These are phyloP conservation scores for Lateolabrax maculatus DNA, from an alignment of 2,797 vertebrate species.

Conservation along the genomic window DNA sequence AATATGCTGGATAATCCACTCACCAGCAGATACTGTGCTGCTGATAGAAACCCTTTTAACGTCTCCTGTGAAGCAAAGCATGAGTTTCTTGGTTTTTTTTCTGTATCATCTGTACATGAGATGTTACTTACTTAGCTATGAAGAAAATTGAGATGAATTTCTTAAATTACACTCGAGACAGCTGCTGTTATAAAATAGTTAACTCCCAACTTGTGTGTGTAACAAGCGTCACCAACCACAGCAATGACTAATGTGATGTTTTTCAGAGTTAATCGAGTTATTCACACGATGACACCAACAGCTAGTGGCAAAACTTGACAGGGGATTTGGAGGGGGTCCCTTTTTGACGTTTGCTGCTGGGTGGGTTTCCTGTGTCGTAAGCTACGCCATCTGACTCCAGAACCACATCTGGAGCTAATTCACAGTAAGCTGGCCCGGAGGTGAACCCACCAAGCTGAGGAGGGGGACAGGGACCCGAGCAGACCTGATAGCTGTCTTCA, in stretches of 20 bases:
- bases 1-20: conserved; percentile 14
- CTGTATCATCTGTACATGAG: neutral
- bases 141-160: neutral
- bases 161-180: neutral
- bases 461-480: neutral
- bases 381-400: conserved; percentile 36
- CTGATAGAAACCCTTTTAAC: neutral
- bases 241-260: conserved; percentile 29
- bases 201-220: conserved; percentile 5
- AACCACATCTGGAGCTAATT: conserved; percentile 80
- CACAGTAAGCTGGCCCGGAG: conserved; percentile 64
- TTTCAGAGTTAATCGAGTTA: conserved; percentile 24
- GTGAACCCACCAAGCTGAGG: conserved; percentile 58
- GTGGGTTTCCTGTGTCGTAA: conserved; percentile 45
- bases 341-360: conserved; percentile 56
- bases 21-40: neutral
- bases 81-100: neutral
- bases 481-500: conserved; percentile 13
- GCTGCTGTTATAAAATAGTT: conserved; percentile 28
- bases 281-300: conserved; percentile 36
- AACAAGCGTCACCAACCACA: conserved; percentile 1
- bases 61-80: neutral
- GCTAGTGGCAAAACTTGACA: conserved; percentile 44
- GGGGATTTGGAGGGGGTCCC: conserved; percentile 40
- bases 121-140: neutral